Base-by-base conservation (phyloP, 2,888 invertebrate genomes). In the Tenthredo distinguenda region DNA sequence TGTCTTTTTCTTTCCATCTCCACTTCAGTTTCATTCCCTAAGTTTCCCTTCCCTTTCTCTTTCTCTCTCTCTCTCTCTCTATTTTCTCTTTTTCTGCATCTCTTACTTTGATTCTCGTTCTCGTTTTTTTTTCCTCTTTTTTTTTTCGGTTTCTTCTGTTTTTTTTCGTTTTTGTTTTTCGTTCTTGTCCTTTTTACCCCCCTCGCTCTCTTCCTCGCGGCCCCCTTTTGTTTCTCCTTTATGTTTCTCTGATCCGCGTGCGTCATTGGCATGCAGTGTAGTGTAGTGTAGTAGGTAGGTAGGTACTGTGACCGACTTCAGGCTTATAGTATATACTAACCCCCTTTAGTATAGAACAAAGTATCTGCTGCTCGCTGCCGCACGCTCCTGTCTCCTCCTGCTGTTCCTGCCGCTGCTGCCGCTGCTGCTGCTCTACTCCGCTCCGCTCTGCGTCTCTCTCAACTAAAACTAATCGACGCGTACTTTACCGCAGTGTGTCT, bases 181-280 rank as follows among this genome's bases (percentile, higher is more conserved):
- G 1, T 34, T 26, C 26, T 55, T n/a, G 1, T 15, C 18, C 7
- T 21, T 55, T 55, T 55, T 18, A n/a, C 15, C 58, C 5, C 18
- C 15, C 15, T 3, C 47, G 6, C 4, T 6, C 47, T 4, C 50
- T 50, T 7, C 50, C 55, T 5, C n/a, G 12, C 26, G 2, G n/a
- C n/a, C n/a, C 26, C 26, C 10, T 12, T 26, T 62, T 21, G 21
- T 31, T 62, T 62, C 26, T 62, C 26, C 21, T 62, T 62, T 62
- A 26, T 62, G 21, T 62, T 62, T 68, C 68, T 31, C 68, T 34
- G 34, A 68, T 74, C 40, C 43, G 74, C 43, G 74, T 40, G 74
- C 74, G 74, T 74, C 74, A 74, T 74, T 74, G 40, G 74, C 47
- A 74, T 74, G 74, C 74, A 43, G 43, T 72, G 37, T n/a, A 40